Conservation (phyloP, 2,888 invertebrate species). For the Teleiodes luculella region DNA sequence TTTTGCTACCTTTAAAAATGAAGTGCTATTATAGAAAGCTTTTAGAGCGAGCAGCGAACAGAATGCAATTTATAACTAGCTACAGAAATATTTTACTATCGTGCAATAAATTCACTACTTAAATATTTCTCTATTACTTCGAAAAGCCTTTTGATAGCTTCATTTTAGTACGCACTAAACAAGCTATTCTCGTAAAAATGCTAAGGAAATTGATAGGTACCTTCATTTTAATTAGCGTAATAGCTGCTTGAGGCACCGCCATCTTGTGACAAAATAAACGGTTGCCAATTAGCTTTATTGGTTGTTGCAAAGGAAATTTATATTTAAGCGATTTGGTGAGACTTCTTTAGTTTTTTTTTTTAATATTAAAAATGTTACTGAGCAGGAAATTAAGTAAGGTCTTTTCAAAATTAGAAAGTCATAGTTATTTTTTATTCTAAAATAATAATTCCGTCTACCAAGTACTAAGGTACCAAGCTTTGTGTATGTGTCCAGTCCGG, state of each 20-base stretch:
- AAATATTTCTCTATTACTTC: not conserved
- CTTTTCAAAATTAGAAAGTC: too few relatives aligned
- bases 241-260: constrained; percentile 19
- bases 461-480: too few relatives aligned
- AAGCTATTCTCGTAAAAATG: constrained; percentile 10
- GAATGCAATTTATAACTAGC: not conserved
- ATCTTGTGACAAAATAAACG: constrained; percentile 12
- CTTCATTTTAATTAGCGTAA: constrained; percentile 41
- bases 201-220: constrained; percentile 27
- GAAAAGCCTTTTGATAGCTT: not conserved
- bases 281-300: not conserved
- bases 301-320: not conserved
- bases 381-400: too few relatives aligned
- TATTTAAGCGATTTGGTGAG: not conserved
- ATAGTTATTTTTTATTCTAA: too few relatives aligned
- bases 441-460: too few relatives aligned
- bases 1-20: constrained; percentile 1
- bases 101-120: not conserved
- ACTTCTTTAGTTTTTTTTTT: too few relatives aligned
- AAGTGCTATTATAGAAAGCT: constrained; percentile 3
- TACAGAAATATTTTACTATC: constrained; percentile 1
- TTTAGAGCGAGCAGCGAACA: not conserved
- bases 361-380: too few relatives aligned
- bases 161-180: not conserved
- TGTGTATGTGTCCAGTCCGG: too few relatives aligned